Evolutionary conservation across 2,113 vertebrate species (phyloP).

Genomic region (Dolichotis patagonum): DNA sequence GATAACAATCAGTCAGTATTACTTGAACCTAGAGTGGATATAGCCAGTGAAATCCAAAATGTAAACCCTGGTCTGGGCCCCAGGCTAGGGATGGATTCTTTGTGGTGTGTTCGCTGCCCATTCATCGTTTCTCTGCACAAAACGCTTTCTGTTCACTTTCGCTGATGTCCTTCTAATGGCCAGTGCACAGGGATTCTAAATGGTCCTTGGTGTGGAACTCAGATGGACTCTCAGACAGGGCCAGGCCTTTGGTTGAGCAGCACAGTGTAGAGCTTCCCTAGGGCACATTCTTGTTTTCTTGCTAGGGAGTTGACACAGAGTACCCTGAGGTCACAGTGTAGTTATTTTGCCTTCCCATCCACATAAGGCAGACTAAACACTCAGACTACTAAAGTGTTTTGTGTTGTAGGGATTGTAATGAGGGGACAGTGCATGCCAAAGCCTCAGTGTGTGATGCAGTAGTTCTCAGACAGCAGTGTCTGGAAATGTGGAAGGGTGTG

Average conservation of each 20-base stretch:
- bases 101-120: neutral
- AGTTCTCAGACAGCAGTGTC: neutral
- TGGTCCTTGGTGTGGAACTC: neutral
- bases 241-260: neutral
- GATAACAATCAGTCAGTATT: neutral
- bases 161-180: neutral
- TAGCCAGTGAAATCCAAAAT: neutral
- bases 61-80: neutral
- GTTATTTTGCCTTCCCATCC: neutral
- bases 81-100: neutral
- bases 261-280: too few relatives aligned
- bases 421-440: neutral
- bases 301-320: neutral
- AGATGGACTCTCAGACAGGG: neutral
- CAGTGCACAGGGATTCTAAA: neutral
- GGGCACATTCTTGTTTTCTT: neutral
- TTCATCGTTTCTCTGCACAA: neutral
- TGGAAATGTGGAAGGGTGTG: neutral
- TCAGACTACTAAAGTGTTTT: neutral
- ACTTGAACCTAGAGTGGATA: neutral
- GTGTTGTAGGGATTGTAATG: neutral
- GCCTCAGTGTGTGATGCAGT: accelerated
- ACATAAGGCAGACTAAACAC: neutral
- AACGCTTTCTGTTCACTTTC: neutral
- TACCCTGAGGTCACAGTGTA: neutral